Evolutionary conservation across 92 coral and sea anemone species (phyloP).

Genomic region (Diadumene lineata): DNA sequence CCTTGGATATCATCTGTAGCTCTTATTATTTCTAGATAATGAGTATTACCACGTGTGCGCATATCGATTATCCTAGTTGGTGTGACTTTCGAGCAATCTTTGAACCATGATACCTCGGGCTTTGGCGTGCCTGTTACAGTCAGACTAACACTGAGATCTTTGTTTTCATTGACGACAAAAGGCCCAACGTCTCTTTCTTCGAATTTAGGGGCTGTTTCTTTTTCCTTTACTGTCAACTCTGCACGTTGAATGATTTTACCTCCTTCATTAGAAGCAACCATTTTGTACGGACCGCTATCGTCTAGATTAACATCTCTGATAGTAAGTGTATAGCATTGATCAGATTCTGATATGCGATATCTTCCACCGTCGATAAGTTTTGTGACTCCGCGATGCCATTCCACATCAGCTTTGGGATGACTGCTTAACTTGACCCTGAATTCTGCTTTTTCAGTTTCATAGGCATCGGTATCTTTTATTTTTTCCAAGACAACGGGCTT

Average conservation of each 20-base stretch:
- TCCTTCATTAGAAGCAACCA: slow-evolving; percentile 73
- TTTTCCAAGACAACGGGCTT: slow-evolving; percentile 87
- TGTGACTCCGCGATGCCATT: slow-evolving; percentile 77
- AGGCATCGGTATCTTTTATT: slow-evolving; percentile 62
- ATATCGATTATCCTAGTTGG: slow-evolving; percentile 54
- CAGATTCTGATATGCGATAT: slow-evolving; percentile 50
- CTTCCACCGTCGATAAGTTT: slow-evolving; percentile 63
- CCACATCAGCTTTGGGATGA: slow-evolving; percentile 83
- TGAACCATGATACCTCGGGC: slow-evolving; percentile 81
- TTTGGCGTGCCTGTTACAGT: slow-evolving; percentile 73
- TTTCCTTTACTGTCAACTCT: slow-evolving; percentile 53
- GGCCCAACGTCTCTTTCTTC: slow-evolving; percentile 46
- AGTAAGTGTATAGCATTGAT: slow-evolving; percentile 55
- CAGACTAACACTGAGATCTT: slow-evolving; percentile 51
- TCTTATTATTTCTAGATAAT: slow-evolving; percentile 54
- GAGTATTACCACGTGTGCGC: slow-evolving; percentile 59
- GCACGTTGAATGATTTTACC: slow-evolving; percentile 61
- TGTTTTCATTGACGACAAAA: slow-evolving; percentile 61
- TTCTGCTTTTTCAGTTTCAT: slow-evolving; percentile 74
- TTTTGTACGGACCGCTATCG: slow-evolving; percentile 78
- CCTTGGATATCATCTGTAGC: slow-evolving; percentile 75
- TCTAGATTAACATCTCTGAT: slow-evolving; percentile 62
- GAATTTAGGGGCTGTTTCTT: slow-evolving; percentile 47
- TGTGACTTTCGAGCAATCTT: slow-evolving; percentile 51
- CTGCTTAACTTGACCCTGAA: slow-evolving; percentile 70